Evolutionary conservation across 2,797 vertebrate genomes (phyloP), one percentile per base, ranked within the genome.

Genomic region (Naso thynnoides): DNA sequence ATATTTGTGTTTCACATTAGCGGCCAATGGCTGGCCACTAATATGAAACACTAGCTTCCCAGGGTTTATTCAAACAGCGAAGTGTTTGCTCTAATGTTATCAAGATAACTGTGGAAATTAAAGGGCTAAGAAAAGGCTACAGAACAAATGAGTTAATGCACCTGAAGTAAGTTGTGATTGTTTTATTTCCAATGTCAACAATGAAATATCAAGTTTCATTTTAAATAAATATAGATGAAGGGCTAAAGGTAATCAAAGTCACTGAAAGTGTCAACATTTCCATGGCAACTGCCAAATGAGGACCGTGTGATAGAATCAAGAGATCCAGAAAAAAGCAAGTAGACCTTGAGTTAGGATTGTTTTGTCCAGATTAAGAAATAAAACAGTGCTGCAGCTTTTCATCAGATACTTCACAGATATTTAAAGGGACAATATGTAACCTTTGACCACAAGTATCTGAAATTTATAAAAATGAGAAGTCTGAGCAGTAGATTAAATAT

Each of bases 1-100:
- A 38, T 70, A n/a, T 73, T 59, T 78, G 39, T 39, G 24, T 29
- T 63, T 72, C 75, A 52, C 68, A 58, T 87, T 64, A 77, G 67
- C 26, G 21, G 19, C 60, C n/a, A 53, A 23, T 48, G 45, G 57
- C 41, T 45, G 58, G 64, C 31, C 52, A 38, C n/a, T n/a, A n/a
- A n/a, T n/a, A n/a, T n/a, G n/a, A n/a, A n/a, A n/a, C n/a, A n/a
- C n/a, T n/a, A 68, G 26, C 39, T 15, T 57, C 10, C 54, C n/a
- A 7, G 41, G 24, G 26, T 76, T 68, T 79, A 50, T 50, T 69
- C 36, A 83, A 80, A 73, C 70, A 83, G 15, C 49, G 9, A 65
- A 63, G 14, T 76, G 66, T 81, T 78, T 74, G 72, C 70, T 71
- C 36, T 58, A 2, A 58, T 45, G 14, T 72, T 49, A 42, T 14